Evolutionary conservation across 2,888 invertebrate genomes (phyloP).

Genomic region (Hyalella azteca): DNA sequence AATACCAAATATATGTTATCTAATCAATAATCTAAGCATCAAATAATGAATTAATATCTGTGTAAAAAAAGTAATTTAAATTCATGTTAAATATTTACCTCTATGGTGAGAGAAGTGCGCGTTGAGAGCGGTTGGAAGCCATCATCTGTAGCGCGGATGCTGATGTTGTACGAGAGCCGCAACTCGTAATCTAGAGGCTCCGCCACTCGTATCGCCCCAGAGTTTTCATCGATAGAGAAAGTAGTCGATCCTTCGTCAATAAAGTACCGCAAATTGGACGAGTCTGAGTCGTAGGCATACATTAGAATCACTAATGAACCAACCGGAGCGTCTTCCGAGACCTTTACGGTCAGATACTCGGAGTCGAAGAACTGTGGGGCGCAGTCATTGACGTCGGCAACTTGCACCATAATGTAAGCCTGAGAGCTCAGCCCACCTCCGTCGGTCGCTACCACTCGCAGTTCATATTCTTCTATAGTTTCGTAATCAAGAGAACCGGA

Average conservation of each 20-base stretch:
- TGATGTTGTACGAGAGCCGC: slow-evolving; percentile 85
- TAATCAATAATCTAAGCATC: background rate
- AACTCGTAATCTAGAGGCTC: slow-evolving; percentile 85
- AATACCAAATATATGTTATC: too few relatives aligned
- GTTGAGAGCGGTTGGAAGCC: slow-evolving; percentile 82
- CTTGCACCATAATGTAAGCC: slow-evolving; percentile 79
- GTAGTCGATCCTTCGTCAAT: slow-evolving; percentile 63
- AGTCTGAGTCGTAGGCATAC: slow-evolving; percentile 83
- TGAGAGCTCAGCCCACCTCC: slow-evolving; percentile 74
- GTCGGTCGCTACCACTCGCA: slow-evolving; percentile 80
- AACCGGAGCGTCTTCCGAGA: slow-evolving; percentile 87
- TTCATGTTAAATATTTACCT: slow-evolving; percentile 29
- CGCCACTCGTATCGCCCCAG: slow-evolving; percentile 84
- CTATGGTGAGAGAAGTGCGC: slow-evolving; percentile 76
- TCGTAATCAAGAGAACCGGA: slow-evolving; percentile 84
- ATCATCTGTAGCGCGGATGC: slow-evolving; percentile 82
- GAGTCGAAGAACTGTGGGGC: slow-evolving; percentile 75
- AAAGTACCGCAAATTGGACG: slow-evolving; percentile 73
- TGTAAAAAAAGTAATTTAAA: background rate
- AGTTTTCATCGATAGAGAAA: slow-evolving; percentile 82
- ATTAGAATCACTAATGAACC: slow-evolving; percentile 87
- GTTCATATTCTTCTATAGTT: slow-evolving; percentile 78
- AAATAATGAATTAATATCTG: background rate
- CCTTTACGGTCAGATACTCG: slow-evolving; percentile 74
- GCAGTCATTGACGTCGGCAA: slow-evolving; percentile 91